Evolutionary conservation across 2,888 invertebrate genomes (phyloP).

Genomic region (Microplitis manilae): DNA sequence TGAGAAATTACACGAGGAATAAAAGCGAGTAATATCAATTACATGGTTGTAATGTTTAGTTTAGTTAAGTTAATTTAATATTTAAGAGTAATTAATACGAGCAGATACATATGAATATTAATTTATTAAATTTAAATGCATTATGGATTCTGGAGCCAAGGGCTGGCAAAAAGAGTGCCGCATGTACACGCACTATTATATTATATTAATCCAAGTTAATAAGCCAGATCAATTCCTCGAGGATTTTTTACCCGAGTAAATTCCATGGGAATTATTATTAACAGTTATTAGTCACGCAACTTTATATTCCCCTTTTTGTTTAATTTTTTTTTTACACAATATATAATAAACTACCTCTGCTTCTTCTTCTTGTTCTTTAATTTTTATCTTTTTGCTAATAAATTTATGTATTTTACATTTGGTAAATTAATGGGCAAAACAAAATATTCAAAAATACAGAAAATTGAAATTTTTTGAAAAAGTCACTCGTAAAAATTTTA

Average conservation of each 20-base stretch:
- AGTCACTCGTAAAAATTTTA: too few species aligned
- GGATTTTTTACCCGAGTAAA: conserved; percentile 12
- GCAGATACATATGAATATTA: background rate
- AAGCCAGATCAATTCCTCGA: conserved; percentile 20
- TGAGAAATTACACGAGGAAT: conserved; percentile 33
- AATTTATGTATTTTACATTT: background rate
- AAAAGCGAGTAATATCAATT: conserved; percentile 34
- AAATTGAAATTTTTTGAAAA: too few species aligned
- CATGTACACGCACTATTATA: background rate
- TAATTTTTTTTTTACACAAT: conserved; percentile 4
- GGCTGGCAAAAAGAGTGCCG: background rate
- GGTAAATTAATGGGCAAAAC: background rate
- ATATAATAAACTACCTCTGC: background rate
- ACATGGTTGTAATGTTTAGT: conserved; percentile 3
- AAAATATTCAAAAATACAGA: background rate
- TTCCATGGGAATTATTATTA: conserved; percentile 30
- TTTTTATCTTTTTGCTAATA: background rate
- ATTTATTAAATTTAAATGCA: background rate
- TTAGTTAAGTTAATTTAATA: background rate
- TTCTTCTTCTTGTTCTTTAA: background rate
- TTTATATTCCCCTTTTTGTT: background rate
- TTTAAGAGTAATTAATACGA: background rate
- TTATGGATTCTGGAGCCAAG: background rate
- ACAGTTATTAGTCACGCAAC: conserved; percentile 33
- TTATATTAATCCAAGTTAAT: conserved; percentile 32